Evolutionary conservation across 2,797 vertebrate genomes (phyloP).

Genomic region (Cryptoblepharus egeriae): DNA sequence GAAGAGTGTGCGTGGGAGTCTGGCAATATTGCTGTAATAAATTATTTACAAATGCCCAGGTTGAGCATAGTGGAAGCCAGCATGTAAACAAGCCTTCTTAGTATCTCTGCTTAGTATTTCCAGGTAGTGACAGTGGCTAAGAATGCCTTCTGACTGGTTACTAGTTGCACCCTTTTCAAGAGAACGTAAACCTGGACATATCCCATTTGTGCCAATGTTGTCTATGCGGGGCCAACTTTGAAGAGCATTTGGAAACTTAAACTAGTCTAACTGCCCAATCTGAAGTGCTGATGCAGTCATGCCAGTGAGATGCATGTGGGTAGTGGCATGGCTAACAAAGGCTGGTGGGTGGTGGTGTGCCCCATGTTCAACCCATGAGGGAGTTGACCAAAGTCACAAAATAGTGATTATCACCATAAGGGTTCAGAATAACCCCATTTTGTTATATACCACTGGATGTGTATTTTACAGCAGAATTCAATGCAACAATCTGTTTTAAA

Average conservation of each 20-base stretch:
- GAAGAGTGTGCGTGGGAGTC: neutral
- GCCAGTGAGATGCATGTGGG: neutral
- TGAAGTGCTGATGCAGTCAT: too few relatives aligned
- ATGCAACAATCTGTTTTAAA: too few relatives aligned
- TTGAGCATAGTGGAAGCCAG: neutral
- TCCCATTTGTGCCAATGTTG: neutral
- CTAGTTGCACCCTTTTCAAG: neutral
- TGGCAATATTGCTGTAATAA: neutral
- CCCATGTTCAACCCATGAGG: too few relatives aligned
- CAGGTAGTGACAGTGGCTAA: neutral
- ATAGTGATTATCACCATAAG: too few relatives aligned
- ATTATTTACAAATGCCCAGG: neutral
- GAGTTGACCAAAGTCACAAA: too few relatives aligned
- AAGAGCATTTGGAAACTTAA: neutral
- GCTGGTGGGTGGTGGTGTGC: too few relatives aligned
- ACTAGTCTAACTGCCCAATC: neutral
- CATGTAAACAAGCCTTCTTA: neutral
- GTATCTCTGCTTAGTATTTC: neutral
- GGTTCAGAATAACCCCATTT: too few relatives aligned
- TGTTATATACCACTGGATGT: too few relatives aligned
- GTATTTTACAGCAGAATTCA: too few relatives aligned
- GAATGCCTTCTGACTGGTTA: neutral
- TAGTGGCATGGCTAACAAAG: too few relatives aligned
- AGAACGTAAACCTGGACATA: neutral
- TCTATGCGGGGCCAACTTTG: neutral